phyloP scores from a whole-genome alignment of 2,888 invertebrate genomes.

The Scaptomyza flava region DNA sequence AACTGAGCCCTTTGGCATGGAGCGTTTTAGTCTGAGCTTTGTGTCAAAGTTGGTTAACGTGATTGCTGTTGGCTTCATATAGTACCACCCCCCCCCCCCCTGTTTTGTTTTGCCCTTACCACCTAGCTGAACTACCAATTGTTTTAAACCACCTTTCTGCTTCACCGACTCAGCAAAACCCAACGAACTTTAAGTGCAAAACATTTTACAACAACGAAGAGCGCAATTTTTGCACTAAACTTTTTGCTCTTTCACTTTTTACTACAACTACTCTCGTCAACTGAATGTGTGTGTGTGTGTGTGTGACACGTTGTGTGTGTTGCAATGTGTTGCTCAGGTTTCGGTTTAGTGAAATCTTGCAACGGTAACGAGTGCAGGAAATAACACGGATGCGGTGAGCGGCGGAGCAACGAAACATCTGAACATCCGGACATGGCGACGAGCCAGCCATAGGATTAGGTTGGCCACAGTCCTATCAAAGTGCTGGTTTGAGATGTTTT shows the following conservation, averaged over 20 bases:
- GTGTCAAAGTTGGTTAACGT: slow-evolving; percentile 76
- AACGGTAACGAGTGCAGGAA: slow-evolving; percentile 58
- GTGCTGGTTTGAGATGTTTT: neutral
- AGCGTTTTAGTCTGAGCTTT: slow-evolving; percentile 69
- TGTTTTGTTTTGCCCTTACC: too few species aligned
- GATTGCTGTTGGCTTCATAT: slow-evolving; percentile 60
- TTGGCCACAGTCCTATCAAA: neutral
- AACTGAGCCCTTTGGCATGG: slow-evolving; percentile 20
- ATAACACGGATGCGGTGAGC: slow-evolving; percentile 42
- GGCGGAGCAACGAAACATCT: slow-evolving; percentile 21
- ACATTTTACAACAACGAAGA: slow-evolving; percentile 46
- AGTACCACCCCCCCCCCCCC: neutral
- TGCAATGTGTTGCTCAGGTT: slow-evolving; percentile 40
- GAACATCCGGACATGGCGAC: slow-evolving; percentile 11
- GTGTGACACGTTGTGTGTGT: slow-evolving; percentile 2
- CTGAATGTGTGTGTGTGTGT: slow-evolving; percentile 7
- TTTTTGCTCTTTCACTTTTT: slow-evolving; percentile 74
- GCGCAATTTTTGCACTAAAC: slow-evolving; percentile 68
- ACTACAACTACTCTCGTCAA: slow-evolving; percentile 14
- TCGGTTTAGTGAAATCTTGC: slow-evolving; percentile 40
- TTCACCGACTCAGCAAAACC: slow-evolving; percentile 58
- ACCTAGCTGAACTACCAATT: slow-evolving; percentile 31
- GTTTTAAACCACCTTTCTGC: slow-evolving; percentile 67
- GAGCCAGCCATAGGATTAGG: neutral
- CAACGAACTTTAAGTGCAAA: slow-evolving; percentile 74